Evolutionary conservation across 2,797 vertebrate species (phyloP), one percentile per base, ranked within the genome.

Genomic region (Myioborus melanocephalus): DNA sequence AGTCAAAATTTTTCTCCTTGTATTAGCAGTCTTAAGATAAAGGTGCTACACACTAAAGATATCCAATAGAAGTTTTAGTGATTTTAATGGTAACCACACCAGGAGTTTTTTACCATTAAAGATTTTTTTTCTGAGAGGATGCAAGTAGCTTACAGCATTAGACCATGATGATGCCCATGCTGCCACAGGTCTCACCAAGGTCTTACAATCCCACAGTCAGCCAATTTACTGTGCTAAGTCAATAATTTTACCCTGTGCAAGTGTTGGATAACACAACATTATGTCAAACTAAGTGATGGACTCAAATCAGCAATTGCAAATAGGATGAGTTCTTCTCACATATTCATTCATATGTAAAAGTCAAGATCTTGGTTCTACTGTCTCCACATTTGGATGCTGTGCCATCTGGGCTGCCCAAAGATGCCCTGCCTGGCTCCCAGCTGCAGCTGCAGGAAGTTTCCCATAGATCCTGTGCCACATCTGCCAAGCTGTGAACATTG

Each of bases 301-400:
- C 39, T 90, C 64, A 53, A 85, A 65, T 47, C 24, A 56, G 11
- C 32, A 84, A 12, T 69, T 28, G 37, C 22, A 16, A 9, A 28
- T n/a, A 77, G 39, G n/a, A 43, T 39, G 22, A 64, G 22, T 77
- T 87, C 30, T 57, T 46, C 20, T 50, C 26, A 19, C 12, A 8
- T 17, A 53, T 8, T 26, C 26, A 14, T 14, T 10, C 4, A 10
- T 6, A 1, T 34, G 9, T 61, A 23, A 44, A 78, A 44, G 14
- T 65, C 0, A 0, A 20, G 16, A 43, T 89, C 41, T 59, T 60
- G n/a, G 37, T 37, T 83, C 35, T 43, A 0, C 30, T 71, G 30
- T 46, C 21, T 78, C 23, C 24, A 27, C 6, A 3, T 10, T 4
- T 34, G 16, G 56, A 60, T 35, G 7, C 24, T 57, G 4, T 28